Evolutionary conservation across 2,888 invertebrate genomes (phyloP).

Genomic region (Diaprepes abbreviatus): DNA sequence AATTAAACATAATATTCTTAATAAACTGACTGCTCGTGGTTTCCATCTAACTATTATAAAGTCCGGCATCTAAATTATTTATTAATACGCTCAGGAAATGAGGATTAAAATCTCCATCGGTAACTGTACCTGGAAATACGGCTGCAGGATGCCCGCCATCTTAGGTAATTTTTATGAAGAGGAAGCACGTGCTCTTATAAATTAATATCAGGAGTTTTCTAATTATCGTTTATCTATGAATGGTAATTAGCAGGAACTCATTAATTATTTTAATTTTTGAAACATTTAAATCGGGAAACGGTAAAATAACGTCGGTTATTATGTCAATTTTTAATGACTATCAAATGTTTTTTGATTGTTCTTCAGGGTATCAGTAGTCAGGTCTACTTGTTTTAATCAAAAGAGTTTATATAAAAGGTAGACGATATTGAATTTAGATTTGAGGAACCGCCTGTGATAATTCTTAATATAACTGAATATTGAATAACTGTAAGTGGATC

Average conservation of each 20-base stretch:
- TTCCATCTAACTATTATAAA: not conserved
- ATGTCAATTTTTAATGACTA: no score
- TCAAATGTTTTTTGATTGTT: no score
- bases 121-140: slow-evolving; percentile 39
- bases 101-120: slow-evolving; percentile 39
- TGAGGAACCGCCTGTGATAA: no score
- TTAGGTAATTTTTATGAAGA: slow-evolving; percentile 27
- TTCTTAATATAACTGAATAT: no score
- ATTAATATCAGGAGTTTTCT: slow-evolving; percentile 18
- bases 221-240: not conserved
- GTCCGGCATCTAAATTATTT: slow-evolving; percentile 27
- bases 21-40: slow-evolving; percentile 27
- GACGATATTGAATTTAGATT: no score
- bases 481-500: no score
- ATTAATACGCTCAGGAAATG: slow-evolving; percentile 42
- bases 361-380: no score
- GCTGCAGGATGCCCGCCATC: slow-evolving; percentile 31
- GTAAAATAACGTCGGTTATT: no score
- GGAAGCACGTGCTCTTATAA: slow-evolving; percentile 43
- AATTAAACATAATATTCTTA: slow-evolving; percentile 40
- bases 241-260: slow-evolving; percentile 1
- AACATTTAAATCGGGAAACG: no score
- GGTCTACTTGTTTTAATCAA: no score
- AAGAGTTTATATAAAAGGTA: no score
- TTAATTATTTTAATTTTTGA: not conserved